A percentile compares a stretch with the other conserved stretches of the same genome.
Conservation (phyloP, 2,888 invertebrate genomes). For the Caenorhabditis sp. region DNA sequence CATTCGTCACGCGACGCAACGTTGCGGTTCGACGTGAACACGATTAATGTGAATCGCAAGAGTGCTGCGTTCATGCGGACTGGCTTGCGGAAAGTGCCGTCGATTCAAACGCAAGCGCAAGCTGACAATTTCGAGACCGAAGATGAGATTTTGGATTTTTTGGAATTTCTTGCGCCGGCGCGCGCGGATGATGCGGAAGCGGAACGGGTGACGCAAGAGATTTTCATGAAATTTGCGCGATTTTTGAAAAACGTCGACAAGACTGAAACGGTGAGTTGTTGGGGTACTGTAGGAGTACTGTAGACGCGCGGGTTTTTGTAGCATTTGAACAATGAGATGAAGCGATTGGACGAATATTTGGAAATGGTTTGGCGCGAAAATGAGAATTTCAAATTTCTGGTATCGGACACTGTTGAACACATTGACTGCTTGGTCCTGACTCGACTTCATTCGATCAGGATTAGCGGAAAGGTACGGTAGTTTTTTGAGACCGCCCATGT, state of each 20-base stretch:
- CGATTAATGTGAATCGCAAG: slow-evolving; percentile 74
- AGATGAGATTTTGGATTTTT: slow-evolving; percentile 74
- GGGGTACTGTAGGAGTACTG: background rate
- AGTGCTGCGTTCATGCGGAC: slow-evolving; percentile 70
- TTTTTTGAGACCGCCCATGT: no score
- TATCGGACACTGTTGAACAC: slow-evolving; percentile 72
- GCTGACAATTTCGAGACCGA: slow-evolving; percentile 71
- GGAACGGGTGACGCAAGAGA: slow-evolving; percentile 72
- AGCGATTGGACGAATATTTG: slow-evolving; percentile 72
- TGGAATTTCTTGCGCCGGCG: slow-evolving; percentile 73
- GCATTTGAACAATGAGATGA: slow-evolving; percentile 71
- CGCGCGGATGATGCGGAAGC: slow-evolving; percentile 71
- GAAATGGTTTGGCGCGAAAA: slow-evolving; percentile 25
- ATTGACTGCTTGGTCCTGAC: slow-evolving; percentile 75
- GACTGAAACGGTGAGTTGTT: slow-evolving; percentile 42
- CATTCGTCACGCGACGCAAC: slow-evolving; percentile 62
- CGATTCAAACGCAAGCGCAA: slow-evolving; percentile 67
- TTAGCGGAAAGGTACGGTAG: slow-evolving; percentile 70
- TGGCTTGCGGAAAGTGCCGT: slow-evolving; percentile 71
- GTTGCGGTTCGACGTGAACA: slow-evolving; percentile 73
- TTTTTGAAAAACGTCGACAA: slow-evolving; percentile 74
- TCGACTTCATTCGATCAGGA: slow-evolving; percentile 75
- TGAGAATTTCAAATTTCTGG: slow-evolving; percentile 71
- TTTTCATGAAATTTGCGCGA: slow-evolving; percentile 75
- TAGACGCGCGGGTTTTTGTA: slow-evolving; percentile 22